Base-by-base conservation (phyloP, 2,888 invertebrate genomes). In the Alcis repandata region DNA sequence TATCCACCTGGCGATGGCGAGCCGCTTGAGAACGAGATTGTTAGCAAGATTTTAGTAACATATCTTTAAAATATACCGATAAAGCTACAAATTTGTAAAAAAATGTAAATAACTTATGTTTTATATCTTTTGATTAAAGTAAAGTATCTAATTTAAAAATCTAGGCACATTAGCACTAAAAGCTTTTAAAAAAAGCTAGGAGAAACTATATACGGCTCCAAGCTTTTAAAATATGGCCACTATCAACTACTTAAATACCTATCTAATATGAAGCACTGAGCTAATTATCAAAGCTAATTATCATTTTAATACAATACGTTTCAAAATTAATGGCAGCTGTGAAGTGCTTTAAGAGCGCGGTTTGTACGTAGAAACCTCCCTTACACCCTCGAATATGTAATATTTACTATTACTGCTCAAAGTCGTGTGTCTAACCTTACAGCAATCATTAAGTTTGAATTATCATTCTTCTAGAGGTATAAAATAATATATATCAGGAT, bases 1-100 rank as follows among this genome's bases (percentile, higher is more conserved):
- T 75, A 77, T 69, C 74, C 79, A 81, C 82, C 80, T 82, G 80
- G 79, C 68, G 51, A 1, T 53, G 51, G 41, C 54, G 57, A 59
- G 49, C 43, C 40, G 53, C 53, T 63, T 57, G 36, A 33, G 43
- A 45, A 60, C 61, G 52, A 59, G 66, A 63, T 69, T 64, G 38
- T 58, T 60, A 59, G 53, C 45, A 43, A 63, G 54, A 62, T 64
- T 68, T 48, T 45, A 43, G 13, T 15, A 46, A 2, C 0, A 20
- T 38, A 15, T 33, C 6, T 51, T 1, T n/a, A 6, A 27, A 4
- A 27, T 27, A n/a, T n/a, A n/a, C n/a, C n/a, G n/a, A n/a, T n/a
- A n/a, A n/a, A n/a, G n/a, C n/a, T n/a, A n/a, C n/a, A n/a, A n/a
- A n/a, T n/a, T n/a, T n/a, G n/a, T n/a, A n/a, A n/a, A n/a, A n/a